Base-by-base conservation (phyloP, 2,888 invertebrate species). In the Drosophila dives region DNA sequence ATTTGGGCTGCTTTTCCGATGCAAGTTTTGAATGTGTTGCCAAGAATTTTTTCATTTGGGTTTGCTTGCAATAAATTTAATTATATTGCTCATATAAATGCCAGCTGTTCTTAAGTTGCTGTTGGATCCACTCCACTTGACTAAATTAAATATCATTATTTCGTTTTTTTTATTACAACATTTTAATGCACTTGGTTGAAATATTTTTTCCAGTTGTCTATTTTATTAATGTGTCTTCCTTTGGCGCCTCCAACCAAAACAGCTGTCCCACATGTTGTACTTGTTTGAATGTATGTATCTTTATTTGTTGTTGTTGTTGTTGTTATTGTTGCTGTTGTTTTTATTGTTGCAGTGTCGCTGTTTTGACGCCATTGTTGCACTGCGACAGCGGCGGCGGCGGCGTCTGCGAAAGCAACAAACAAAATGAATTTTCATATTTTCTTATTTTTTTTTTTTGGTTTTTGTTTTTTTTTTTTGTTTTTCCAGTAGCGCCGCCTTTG, bases 351-450 rank as follows among this genome's bases (percentile, higher is more conserved):
- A 48, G 53, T 83, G 72, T 61, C 61, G 71, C 79, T 77, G 83
- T 77, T 81, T 78, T 89, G 87, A 78, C 88, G 88, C 90, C 90
- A 84, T 84, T 87, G 90, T 84, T 87, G 88, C 76, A 54, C 51
- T 56, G 81, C 77, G 55, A 67, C 62, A 65, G 69, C 69, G 59
- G 63, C 64, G 72, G 55, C 65, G 58, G 63, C 64, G 72, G 58
- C 65, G 58, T 72, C 64, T 65, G 23, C 62, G 79, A 59, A 63
- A 55, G 34, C 77, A 32, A 51, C 72, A 59, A 65, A 71, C 73
- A 72, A 79, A 83, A 85, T 88, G 83, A 88, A 90, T 88, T 88
- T 88, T 85, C 83, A 90, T 85, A 85, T 90, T 84, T 85, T 87
- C 88, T 77, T 85, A 81, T 26, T 29, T 29, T 29, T 29, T 29